Conservation (phyloP, 1,140 invertebrate genomes). For the Doryteuthis pealeii region DNA sequence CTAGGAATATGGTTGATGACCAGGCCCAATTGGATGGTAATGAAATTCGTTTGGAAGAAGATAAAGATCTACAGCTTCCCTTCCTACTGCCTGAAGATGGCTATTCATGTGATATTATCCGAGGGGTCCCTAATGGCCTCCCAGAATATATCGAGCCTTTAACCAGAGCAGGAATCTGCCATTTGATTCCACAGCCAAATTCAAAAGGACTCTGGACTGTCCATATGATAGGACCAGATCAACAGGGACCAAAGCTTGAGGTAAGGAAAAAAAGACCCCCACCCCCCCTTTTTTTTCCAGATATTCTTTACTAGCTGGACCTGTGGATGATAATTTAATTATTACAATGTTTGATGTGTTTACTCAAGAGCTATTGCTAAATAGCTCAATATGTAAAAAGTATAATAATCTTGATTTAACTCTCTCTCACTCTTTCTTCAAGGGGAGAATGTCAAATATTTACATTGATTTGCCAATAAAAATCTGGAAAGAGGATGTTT, state of each 20-base stretch:
- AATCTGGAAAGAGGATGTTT: too few relatives aligned
- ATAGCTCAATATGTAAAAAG: too few relatives aligned
- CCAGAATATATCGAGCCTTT: constrained; percentile 89
- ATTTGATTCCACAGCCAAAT: constrained; percentile 84
- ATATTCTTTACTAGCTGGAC: too few relatives aligned
- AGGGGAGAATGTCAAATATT: too few relatives aligned
- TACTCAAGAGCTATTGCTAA: too few relatives aligned
- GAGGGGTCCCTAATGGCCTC: constrained; percentile 83
- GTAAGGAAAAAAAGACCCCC: constrained; percentile 29
- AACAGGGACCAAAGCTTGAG: constrained; percentile 32
- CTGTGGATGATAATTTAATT: too few relatives aligned
- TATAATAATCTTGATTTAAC: too few relatives aligned
- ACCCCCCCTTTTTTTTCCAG: neutral
- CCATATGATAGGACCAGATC: constrained; percentile 71
- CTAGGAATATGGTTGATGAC: constrained; percentile 91
- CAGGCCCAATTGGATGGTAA: constrained; percentile 85
- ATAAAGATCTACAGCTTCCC: constrained; percentile 82
- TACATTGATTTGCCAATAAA: too few relatives aligned
- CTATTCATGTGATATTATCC: constrained; percentile 94
- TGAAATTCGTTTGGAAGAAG: constrained; percentile 78
- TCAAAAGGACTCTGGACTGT: constrained; percentile 93
- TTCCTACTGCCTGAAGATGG: constrained; percentile 95
- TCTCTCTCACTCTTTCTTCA: too few relatives aligned
- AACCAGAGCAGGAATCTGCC: constrained; percentile 80
- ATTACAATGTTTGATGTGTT: too few relatives aligned